Base-by-base conservation (phyloP, 2,888 invertebrate genomes). In the Hyposoter didymator region DNA sequence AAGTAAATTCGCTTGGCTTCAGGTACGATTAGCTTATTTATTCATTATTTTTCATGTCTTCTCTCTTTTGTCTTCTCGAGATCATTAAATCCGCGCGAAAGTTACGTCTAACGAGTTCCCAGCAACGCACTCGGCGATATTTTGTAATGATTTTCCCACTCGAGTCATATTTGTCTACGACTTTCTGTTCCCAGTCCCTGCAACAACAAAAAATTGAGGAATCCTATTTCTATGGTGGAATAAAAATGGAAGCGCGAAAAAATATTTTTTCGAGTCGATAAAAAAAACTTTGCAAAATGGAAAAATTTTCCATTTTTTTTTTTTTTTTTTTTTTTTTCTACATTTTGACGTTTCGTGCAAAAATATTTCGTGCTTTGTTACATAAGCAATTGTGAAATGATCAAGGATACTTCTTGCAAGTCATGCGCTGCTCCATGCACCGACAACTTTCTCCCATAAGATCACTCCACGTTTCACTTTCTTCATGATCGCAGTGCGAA, bases 371-470 rank as follows among this genome's bases (percentile, higher is more conserved):
- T 43, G 10, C 43, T 22, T 22, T 22, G 84, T 91, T 91, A 85
- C 84, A 85, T 87, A 90, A 91, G 62, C 12, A 75, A 79, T 87
- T 89, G 88, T 84, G 88, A 86, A 87, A 90, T 91, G 89, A 86
- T 88, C 87, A 81, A 87, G 86, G 88, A 87, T 85, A 85, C 73
- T 84, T 86, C 84, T 88, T 6, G 82, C 88, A 52, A 87, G 83
- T 87, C 88, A 87, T 79, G 82, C 80, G 64, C 73, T 86, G 87
- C 81, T 78, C 87, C 88, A 91, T 91, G 91, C 92, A 91, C 87
- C 83, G 87, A 80, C 90, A 90, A 93, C 93, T 93, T 93, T 93
- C 93, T 92, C 93, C 88, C 89, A 80, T 75, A 87, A 89, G 88
- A 88, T 87, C 87, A 82, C 87, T 75, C 52, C 84, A 66, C 89